These are phyloP conservation scores for Calephelis virginiensis DNA, from an alignment of 1,140 invertebrate genomes.

Conservation along the genomic window DNA sequence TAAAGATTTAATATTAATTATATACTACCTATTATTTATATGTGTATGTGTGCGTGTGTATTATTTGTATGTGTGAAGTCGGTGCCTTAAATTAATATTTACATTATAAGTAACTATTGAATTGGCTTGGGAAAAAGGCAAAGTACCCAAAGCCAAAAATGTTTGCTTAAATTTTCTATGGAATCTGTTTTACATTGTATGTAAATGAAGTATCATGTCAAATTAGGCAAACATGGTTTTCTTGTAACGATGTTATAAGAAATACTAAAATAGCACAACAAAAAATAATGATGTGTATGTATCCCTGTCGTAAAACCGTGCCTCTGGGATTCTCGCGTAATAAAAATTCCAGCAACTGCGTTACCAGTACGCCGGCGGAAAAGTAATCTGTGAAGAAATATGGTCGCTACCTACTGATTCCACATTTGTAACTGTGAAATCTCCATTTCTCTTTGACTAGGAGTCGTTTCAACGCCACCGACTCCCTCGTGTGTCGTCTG, in stretches of 20 bases:
- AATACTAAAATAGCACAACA: constrained; percentile 21
- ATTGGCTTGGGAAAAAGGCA: too few species aligned
- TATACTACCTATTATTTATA: too few species aligned
- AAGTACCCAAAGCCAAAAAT: too few species aligned
- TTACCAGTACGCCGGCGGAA: constrained; percentile 58
- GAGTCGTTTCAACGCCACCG: constrained; percentile 64
- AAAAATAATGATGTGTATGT: constrained; percentile 59
- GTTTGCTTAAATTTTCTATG: too few species aligned
- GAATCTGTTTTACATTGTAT: too few species aligned
- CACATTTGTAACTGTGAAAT: constrained; percentile 72
- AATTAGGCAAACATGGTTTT: too few species aligned
- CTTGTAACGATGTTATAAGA: background rate
- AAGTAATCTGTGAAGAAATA: constrained; percentile 71
- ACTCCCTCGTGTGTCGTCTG: constrained; percentile 61
- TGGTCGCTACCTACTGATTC: constrained; percentile 56
- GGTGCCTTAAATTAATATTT: too few species aligned
- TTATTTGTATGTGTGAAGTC: too few species aligned
- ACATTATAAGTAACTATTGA: too few species aligned
- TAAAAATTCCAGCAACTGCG: constrained; percentile 64
- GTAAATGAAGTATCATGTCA: too few species aligned
- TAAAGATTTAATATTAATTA: too few species aligned
- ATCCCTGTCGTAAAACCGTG: constrained; percentile 55
- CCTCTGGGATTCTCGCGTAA: constrained; percentile 56
- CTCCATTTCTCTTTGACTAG: constrained; percentile 72
- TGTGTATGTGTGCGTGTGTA: too few species aligned